Base-by-base conservation (phyloP, 2,113 vertebrate genomes). In the Prunella fulvescens region DNA sequence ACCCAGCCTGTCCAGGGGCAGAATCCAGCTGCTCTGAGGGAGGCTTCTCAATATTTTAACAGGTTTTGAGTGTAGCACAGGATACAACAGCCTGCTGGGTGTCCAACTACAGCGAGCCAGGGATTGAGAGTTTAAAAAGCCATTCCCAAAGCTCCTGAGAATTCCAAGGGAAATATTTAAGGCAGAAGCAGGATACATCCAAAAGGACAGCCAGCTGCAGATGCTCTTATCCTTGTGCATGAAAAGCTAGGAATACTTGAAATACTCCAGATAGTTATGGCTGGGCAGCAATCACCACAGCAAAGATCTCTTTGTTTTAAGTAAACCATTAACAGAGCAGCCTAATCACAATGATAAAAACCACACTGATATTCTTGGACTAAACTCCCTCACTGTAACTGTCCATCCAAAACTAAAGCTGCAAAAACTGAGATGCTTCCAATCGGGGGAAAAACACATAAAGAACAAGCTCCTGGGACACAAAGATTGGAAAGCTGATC, bases 181-280 rank as follows among this genome's bases (percentile, higher is more conserved):
- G 56, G 42, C 90, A 71, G 66, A 73, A 93, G 76, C 26, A 83
- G 74, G 81, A 84, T 19, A 28, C 17, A 10, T 40, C 15, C 15
- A 24, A 60, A 83, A 93, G 78, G 54, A 85, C 53, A 93, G 91
- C 45, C 92, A 82, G 88, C 94, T 94, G 71, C 91, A 96, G 92
- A 96, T 94, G 88, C 81, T 87, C 91, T 95, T 94, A 72, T 87
- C 90, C 92, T 91, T 86, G 87, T 69, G 66, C 72, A 50, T 57
- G 62, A 54, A 74, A 89, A 61, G 81, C 74, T 53, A 74, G 76
- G 91, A 91, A 91, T 95, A 71, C 23, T 93, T 96, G 60, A 91
- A 96, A 94, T 95, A 81, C n/a, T 94, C 91, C 85, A 92, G 93
- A 95, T 83, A 93, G 84, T 88, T 89, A 45, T 94, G 91, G 69